Percentiles rank a stretch among this genome's conserved stretches.
Conservation (phyloP, 1,140 invertebrate species). For the Agrypnia vestita region DNA sequence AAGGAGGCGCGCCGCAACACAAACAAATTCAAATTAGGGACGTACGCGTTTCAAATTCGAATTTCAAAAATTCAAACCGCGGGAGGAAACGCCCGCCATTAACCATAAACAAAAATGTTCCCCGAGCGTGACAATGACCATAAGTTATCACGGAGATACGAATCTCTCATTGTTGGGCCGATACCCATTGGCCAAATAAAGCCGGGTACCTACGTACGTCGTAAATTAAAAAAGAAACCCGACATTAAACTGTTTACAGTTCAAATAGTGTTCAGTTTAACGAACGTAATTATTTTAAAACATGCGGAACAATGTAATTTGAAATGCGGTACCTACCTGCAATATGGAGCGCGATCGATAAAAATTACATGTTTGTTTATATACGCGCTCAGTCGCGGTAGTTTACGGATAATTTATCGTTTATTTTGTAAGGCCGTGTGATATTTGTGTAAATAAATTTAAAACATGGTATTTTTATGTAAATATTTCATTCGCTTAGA, state of each 20-base stretch:
- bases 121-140: slow-evolving; percentile 24
- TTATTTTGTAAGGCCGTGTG: too few relatives aligned
- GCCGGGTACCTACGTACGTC: not conserved
- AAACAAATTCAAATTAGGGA: slow-evolving; percentile 21
- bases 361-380: too few relatives aligned
- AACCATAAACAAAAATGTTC: slow-evolving; percentile 22
- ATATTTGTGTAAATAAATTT: too few relatives aligned
- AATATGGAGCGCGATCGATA: too few relatives aligned
- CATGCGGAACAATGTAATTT: too few relatives aligned
- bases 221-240: not conserved
- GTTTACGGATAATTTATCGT: too few relatives aligned
- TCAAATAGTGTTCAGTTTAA: not conserved
- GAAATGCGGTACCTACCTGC: too few relatives aligned
- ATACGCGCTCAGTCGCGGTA: too few relatives aligned
- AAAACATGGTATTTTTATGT: too few relatives aligned
- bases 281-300: not conserved
- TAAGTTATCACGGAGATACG: slow-evolving; percentile 27
- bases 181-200: not conserved
- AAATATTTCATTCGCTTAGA: too few relatives aligned
- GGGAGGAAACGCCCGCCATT: slow-evolving; percentile 35
- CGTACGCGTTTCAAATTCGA: slow-evolving; percentile 31
- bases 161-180: slow-evolving; percentile 20
- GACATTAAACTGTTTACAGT: too few relatives aligned
- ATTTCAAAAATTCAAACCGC: slow-evolving; percentile 15
- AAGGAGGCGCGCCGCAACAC: slow-evolving; percentile 8